Evolutionary conservation across 1,140 invertebrate species (phyloP).

Genomic region (Zophobas morio): DNA sequence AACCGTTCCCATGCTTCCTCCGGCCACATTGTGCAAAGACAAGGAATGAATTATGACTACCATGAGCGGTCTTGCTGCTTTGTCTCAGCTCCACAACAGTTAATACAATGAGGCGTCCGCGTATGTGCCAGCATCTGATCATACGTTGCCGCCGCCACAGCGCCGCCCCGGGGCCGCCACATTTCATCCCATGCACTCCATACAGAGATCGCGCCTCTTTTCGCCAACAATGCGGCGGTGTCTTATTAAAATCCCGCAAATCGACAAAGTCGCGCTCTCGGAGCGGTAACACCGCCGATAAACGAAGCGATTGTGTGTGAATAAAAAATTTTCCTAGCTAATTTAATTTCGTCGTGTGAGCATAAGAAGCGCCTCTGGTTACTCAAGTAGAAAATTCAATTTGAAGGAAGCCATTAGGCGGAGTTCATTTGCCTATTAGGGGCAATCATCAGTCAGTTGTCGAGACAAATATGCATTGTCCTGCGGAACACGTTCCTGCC

Average conservation of each 20-base stretch:
- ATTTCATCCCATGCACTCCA: background rate
- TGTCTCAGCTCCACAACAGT: constrained; percentile 18
- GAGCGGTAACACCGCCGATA: background rate
- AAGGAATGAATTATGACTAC: constrained; percentile 45
- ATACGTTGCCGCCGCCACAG: constrained; percentile 11
- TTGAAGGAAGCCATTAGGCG: constrained; percentile 51
- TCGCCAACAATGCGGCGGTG: constrained; percentile 1
- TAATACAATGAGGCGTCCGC: constrained; percentile 19
- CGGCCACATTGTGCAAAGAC: constrained; percentile 43
- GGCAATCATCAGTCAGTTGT: constrained; percentile 48
- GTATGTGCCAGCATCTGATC: constrained; percentile 26
- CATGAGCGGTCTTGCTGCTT: constrained; percentile 36
- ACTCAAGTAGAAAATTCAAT: constrained; percentile 57
- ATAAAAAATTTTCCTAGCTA: background rate
- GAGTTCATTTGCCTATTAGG: constrained; percentile 54
- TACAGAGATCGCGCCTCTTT: background rate
- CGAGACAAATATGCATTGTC: constrained; percentile 20
- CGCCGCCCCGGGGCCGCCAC: background rate
- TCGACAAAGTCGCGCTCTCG: background rate
- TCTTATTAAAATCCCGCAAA: background rate
- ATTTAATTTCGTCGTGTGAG: constrained; percentile 36
- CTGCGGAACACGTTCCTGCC: constrained; percentile 15
- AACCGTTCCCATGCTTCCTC: constrained; percentile 47
- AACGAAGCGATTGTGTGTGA: background rate
- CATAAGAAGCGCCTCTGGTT: constrained; percentile 50